Base-by-base conservation (phyloP, 1,140 invertebrate species). In the Drosophila pandora region DNA sequence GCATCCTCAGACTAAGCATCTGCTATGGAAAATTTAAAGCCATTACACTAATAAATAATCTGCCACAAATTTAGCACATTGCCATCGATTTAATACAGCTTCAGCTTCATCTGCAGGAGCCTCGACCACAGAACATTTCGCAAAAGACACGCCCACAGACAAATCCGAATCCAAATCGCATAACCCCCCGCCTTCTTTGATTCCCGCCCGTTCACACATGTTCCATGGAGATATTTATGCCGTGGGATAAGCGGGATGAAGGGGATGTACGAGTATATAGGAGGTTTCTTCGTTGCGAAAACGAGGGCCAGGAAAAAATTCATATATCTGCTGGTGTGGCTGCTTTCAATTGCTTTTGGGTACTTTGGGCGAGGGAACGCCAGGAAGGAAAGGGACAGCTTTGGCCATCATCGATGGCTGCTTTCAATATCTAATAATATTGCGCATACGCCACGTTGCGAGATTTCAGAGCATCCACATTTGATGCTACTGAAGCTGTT, bases 381-480 rank as follows among this genome's bases (percentile, higher is more conserved):
- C 2, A 9, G 13, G 8, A 22, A 10, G 22, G 25, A 37, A 53
- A 12, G 61, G 55, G 39, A 43, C 50, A 57, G 59, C 34, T 23
- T 59, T 68, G 52, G 64, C 62, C 74, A 67, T 59, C 71, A 76
- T 87, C 82, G 74, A 87, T 81, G 82, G 69, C 82, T 82, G 82
- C 70, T 85, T 85, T 85, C 82, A 85, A 85, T 85, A 85, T 87
- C 78, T 82, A 78, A 85, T 85, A 85, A 82, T 88, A 87, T 88
- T 88, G 82, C 82, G 78, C 74, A 85, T 85, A 85, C 83, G 82
- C 82, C 71, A 75, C 48, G 62, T 73, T 87, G 83, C 73, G 65
- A 55, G 83, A 65, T 61, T 63, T 39, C 30, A 63, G 43, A 47
- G 43, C 43, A 23, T 61, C 45, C 21, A 34, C 48, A 58, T 52